Evolutionary conservation across 2,888 invertebrate species (phyloP), one percentile per base, ranked within the genome.

Genomic region (Tethea ocularis): DNA sequence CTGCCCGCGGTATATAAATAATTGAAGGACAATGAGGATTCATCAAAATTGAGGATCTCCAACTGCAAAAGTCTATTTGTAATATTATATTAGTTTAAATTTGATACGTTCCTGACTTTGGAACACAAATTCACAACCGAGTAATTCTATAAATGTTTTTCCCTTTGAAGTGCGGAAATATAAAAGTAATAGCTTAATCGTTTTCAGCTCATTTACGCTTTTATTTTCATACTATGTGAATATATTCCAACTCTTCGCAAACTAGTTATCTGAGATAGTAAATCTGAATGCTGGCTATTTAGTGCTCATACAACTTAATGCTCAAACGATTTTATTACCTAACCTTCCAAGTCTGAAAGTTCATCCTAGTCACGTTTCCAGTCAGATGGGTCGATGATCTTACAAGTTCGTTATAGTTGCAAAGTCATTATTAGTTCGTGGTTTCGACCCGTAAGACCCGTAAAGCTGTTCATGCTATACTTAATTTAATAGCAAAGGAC

Each of bases 331-430:
- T 46, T 20, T 46, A 46, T 17, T 20, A 46, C 6, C 46, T 10
- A 10, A 20, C 2, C 46, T 46, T 7, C 15, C 15, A 3, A 46
- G 20, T 46, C 17, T 20, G 8, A 46, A 20, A 46, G 46, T 46
- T 46, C 46, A 46, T 46, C 46, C 46, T 46, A 46, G 46, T 46
- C 46, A 46, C 46, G 46, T 20, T 46, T 20, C 46, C 46, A 46
- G 46, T 20, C 46, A 46, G 46, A 46, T 46, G 46, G 46, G 46
- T 46, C 46, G 46, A 46, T 46, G 46, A 46, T 46, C 46, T 2
- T 46, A 20, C 46, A 46, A 46, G 46, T 46, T 46, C 7, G 20
- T 46, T 46, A 46, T 46, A 46, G 46, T 46, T 46, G 46, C 46
- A 46, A 46, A 46, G 46, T 46, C 46, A 46, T 46, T 46, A 46